Evolutionary conservation across 2,888 invertebrate genomes (phyloP), one percentile per base, ranked within the genome.

Genomic region (Rotaria macrura): DNA sequence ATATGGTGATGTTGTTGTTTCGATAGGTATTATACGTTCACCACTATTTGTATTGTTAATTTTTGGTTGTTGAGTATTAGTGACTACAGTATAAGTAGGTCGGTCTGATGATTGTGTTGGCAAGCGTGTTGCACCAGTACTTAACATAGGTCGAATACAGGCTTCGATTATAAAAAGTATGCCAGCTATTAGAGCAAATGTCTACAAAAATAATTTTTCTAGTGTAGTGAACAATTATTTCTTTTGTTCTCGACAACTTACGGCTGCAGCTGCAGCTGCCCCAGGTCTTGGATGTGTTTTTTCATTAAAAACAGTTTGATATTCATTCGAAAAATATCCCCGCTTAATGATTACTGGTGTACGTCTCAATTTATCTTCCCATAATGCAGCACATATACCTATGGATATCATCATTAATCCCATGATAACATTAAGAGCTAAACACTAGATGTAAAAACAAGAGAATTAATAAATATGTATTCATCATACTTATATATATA

Each of bases 241-340:
- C 23, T 52, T 38, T 14, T 9, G 1, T 20, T 5, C n/a, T 79
- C 0, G 25, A 14, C 25, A 4, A 79, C 43, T 79, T 79, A 79
- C 79, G 3, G 79, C 79, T 40, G 79, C 79, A 43, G 79, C 79
- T 25, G 79, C 79, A 43, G 79, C 79, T n/a, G 79, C 79, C n/a
- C 79, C 79, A n/a, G 79, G 79, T 20, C 43, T 7, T n/a, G 43
- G 43, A n/a, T 79, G n/a, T 40, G 79, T 79, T 43, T 10, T 1
- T 43, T 79, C 79, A 14, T n/a, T n/a, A 25, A 79, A 79, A n/a
- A 79, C 12, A 79, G 25, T 20, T 43, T 43, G 79, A 43, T 40
- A 40, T 12, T n/a, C 4, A 43, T 79, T 38, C 4, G n/a, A 43
- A 25, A n/a, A 43, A 79, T 79, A 79, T 25, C 79, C 79, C 10